Percentiles rank a stretch among this genome's conserved stretches.
phyloP scores from a whole-genome alignment of 2,888 invertebrate species.

The Psylliodes chrysocephalus region DNA sequence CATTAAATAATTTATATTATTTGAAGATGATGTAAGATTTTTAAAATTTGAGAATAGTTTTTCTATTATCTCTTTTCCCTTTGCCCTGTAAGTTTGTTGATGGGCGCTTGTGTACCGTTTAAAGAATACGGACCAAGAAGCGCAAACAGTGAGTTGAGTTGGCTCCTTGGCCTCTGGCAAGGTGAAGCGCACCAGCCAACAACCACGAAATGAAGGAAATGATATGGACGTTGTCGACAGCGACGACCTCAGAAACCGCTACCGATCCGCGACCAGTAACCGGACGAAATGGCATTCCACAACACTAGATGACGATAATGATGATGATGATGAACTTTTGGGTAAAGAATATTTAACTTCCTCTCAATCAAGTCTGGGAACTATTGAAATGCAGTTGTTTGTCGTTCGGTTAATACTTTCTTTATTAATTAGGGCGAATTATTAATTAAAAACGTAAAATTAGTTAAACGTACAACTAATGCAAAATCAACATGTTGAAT shows the following conservation, averaged over 20 bases:
- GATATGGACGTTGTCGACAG: not conserved
- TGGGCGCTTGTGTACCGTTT: too few species aligned
- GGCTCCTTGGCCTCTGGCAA: conserved; percentile 26
- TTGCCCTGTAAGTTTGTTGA: too few species aligned
- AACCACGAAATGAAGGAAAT: not conserved
- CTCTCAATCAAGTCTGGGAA: not conserved
- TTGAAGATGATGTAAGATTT: too few species aligned
- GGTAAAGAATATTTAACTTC: not conserved
- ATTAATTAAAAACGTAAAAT: too few species aligned
- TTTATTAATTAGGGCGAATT: too few species aligned
- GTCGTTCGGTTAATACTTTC: not conserved
- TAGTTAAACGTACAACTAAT: too few species aligned
- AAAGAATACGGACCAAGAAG: not conserved
- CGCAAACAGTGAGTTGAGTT: not conserved
- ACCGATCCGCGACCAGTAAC: not conserved
- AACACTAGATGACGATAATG: not conserved
- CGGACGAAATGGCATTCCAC: not conserved
- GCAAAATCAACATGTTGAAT: too few species aligned
- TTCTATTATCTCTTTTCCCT: too few species aligned
- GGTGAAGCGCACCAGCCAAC: conserved; percentile 1
- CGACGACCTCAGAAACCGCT: not conserved
- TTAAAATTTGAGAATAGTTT: too few species aligned
- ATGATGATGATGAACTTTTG: not conserved
- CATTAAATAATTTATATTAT: too few species aligned
- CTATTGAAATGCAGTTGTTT: not conserved